These are phyloP conservation scores for Botia kubotai DNA, from an alignment of 2,797 vertebrate species.

Conservation along the genomic window DNA sequence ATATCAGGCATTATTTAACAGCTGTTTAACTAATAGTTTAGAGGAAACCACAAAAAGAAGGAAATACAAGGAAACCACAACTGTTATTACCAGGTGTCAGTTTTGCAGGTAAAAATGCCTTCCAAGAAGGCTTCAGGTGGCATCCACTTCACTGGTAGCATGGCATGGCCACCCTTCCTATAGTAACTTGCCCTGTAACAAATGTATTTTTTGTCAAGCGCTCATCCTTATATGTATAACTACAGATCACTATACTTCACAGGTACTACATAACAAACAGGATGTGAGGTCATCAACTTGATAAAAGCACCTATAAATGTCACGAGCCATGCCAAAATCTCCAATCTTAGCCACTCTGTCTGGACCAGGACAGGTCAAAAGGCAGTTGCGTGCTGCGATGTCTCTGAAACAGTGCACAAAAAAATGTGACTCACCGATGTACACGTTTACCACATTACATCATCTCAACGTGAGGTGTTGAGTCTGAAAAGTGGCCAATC, in stretches of 20 bases:
- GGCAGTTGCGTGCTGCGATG: constrained; percentile 91
- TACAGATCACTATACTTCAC: background rate
- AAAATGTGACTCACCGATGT: background rate
- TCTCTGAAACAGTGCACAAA: constrained; percentile 78
- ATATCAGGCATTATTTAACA: background rate
- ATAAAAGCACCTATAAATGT: constrained; percentile 85
- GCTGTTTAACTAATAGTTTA: background rate
- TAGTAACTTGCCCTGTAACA: constrained; percentile 89
- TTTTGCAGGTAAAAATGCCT: constrained; percentile 94
- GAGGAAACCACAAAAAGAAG: background rate
- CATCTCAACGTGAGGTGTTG: no score
- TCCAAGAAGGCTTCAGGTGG: constrained; percentile 93
- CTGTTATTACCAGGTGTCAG: constrained; percentile 87
- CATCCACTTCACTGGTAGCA: constrained; percentile 96
- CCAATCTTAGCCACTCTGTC: constrained; percentile 90
- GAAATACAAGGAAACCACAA: background rate
- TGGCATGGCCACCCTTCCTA: constrained; percentile 87
- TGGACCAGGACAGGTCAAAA: constrained; percentile 85
- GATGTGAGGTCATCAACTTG: background rate
- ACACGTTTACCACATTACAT: background rate
- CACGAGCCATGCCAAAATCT: constrained; percentile 94
- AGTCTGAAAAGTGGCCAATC: no score
- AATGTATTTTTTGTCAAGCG: constrained; percentile 11
- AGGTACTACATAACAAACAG: background rate
- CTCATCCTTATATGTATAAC: background rate